Percentiles rank a stretch among this genome's conserved stretches.
These are phyloP conservation scores for Riparia riparia DNA, from an alignment of 2,113 vertebrate species.

Conservation along the genomic window DNA sequence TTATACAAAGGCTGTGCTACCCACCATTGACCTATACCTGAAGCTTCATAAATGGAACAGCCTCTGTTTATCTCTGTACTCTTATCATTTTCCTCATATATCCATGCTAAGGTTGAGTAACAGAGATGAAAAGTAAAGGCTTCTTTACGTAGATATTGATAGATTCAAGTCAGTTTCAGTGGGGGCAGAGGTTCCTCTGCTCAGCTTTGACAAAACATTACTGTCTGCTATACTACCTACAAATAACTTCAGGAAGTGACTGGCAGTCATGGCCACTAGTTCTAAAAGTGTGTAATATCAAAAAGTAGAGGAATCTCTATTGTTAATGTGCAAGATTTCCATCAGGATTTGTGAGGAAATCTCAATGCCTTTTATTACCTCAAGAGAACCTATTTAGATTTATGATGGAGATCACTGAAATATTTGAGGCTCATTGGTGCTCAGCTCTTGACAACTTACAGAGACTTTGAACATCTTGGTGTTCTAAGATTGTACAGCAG, in stretches of 20 bases:
- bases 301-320: not conserved
- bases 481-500: not conserved
- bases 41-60: not conserved
- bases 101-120: rapidly evolving
- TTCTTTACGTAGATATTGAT: not conserved
- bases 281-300: not conserved
- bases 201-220: not conserved
- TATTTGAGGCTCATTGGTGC: not conserved
- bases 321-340: not conserved
- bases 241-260: not conserved
- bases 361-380: not conserved
- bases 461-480: not conserved
- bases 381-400: not conserved
- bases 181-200: not conserved
- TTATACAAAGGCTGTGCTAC: not conserved
- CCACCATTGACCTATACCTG: not conserved
- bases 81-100: not conserved
- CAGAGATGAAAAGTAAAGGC: not conserved
- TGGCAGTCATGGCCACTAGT: not conserved
- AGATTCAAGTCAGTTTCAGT: not conserved
- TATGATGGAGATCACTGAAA: not conserved
- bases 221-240: not conserved
- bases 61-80: not conserved
- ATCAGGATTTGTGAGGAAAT: not conserved
- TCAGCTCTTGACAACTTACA: not conserved